Base-by-base conservation (phyloP, 2,113 vertebrate species). In the Platysteira castanea region DNA sequence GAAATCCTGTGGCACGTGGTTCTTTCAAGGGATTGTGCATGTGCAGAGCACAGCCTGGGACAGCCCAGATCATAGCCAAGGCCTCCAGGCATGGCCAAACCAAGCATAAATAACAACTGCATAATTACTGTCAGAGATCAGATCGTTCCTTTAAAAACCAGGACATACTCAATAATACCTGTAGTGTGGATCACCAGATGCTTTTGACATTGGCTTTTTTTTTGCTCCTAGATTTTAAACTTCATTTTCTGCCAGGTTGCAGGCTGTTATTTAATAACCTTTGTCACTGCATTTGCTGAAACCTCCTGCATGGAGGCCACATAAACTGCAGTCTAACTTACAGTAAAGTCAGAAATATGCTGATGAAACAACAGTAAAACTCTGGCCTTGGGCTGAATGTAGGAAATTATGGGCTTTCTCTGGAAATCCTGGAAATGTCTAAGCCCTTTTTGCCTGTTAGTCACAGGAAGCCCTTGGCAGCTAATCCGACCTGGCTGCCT, bases 341-440 rank as follows among this genome's bases (percentile, higher is more conserved):
- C 0, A 23, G 65, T 78, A 44, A 4, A 6, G 15, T 85, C 75
- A 95, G 81, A 71, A 94, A 49, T 54, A 69, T 3, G 15, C 70
- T 7, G 10, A 35, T 94, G 78, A 70, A 95, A 71, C 57, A 81
- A 3, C 52, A 52, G 31, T 21, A 57, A 60, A 86, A 53, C 57
- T 86, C 39, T 89, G 80, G 78, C 81, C 88, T 87, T 75, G n/a
- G 78, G 91, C 69, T 79, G 79, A 74, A 91, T 42, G 17, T 30
- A 18, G 69, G 46, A 50, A 67, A 67, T 63, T 79, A 35, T 1
- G 5, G 50, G 30, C 12, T 93, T 94, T 83, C 54, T 49, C 54
- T 90, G 78, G 75, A 93, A 92, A 56, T 88, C 27, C 14, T 91
- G 61, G 70, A 37, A 44, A 41, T 42, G 13, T 53, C 37, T 21